A percentile compares a stretch with the other conserved stretches of the same genome.
Conservation (phyloP, 2,797 vertebrate genomes). For the Tamandua tetradactyla region DNA sequence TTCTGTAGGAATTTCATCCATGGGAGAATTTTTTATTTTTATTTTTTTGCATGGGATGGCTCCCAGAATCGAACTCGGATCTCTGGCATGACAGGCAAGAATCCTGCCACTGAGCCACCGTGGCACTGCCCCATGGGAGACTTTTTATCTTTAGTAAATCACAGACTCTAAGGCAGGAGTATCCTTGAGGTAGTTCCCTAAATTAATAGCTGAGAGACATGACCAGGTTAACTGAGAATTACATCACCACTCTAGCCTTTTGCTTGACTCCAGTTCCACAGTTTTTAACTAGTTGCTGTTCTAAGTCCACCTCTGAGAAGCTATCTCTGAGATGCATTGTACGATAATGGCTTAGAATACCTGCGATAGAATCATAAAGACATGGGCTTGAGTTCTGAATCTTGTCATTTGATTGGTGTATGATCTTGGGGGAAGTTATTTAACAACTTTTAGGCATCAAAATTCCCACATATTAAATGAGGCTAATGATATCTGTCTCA, state of each 20-base stretch:
- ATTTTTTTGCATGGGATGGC: too few relatives aligned
- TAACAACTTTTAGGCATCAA: neutral
- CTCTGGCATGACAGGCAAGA: too few relatives aligned
- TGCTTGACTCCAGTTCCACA: neutral
- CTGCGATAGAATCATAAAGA: neutral
- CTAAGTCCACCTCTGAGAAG: neutral
- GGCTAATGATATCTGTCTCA: neutral
- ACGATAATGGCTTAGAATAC: neutral
- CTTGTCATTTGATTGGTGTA: neutral
- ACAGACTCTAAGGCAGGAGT: neutral
- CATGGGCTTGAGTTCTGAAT: neutral
- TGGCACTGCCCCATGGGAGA: neutral
- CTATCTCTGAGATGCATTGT: neutral
- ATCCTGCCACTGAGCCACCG: too few relatives aligned
- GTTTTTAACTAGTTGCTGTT: neutral
- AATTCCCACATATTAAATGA: neutral
- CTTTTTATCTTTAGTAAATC: neutral
- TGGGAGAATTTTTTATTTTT: too few relatives aligned
- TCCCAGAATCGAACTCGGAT: too few relatives aligned
- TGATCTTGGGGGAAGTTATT: neutral
- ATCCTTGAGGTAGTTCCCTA: neutral
- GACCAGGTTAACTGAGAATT: neutral
- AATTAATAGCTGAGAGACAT: neutral
- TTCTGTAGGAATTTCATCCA: neutral
- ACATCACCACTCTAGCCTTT: neutral